These are phyloP conservation scores for Pectinophora gossypiella DNA, from an alignment of 1,140 invertebrate genomes.

Conservation along the genomic window DNA sequence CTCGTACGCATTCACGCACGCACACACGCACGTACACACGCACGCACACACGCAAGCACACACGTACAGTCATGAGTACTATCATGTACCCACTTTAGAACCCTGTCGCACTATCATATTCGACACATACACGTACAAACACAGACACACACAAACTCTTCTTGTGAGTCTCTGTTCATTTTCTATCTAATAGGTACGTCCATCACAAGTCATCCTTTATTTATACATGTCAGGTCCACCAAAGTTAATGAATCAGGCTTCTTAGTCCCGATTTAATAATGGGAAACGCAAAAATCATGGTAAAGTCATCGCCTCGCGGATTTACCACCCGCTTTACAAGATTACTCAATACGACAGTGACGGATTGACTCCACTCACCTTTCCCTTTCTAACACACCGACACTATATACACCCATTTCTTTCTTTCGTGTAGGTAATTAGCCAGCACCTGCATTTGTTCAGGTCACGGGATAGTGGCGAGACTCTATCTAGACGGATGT, in stretches of 20 bases:
- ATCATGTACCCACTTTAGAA: too few relatives aligned
- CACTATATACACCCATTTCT: slow-evolving; percentile 18
- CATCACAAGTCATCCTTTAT: slow-evolving; percentile 27
- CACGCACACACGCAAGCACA: too few relatives aligned
- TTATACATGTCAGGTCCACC: slow-evolving; percentile 38
- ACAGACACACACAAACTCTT: too few relatives aligned
- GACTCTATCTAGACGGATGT: slow-evolving; percentile 51
- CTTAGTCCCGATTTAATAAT: too few relatives aligned
- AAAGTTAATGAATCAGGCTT: too few relatives aligned
- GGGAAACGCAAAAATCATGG: slow-evolving; percentile 40
- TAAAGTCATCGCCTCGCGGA: slow-evolving; percentile 31
- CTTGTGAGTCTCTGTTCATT: too few relatives aligned
- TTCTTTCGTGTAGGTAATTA: slow-evolving; percentile 44
- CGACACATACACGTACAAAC: too few relatives aligned
- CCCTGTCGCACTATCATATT: too few relatives aligned
- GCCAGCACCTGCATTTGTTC: slow-evolving; percentile 59
- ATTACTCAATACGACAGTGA: slow-evolving; percentile 59
- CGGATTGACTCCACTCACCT: slow-evolving; percentile 43
- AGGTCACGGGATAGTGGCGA: slow-evolving; percentile 45
- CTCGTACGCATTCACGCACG: too few relatives aligned
- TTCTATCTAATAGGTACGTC: too few relatives aligned
- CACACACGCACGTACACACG: too few relatives aligned
- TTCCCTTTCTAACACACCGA: slow-evolving; percentile 22
- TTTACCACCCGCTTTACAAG: slow-evolving; percentile 53
- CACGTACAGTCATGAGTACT: too few relatives aligned